phyloP scores from a whole-genome alignment of 2,797 vertebrate species.

The Neostethus bicornis region DNA sequence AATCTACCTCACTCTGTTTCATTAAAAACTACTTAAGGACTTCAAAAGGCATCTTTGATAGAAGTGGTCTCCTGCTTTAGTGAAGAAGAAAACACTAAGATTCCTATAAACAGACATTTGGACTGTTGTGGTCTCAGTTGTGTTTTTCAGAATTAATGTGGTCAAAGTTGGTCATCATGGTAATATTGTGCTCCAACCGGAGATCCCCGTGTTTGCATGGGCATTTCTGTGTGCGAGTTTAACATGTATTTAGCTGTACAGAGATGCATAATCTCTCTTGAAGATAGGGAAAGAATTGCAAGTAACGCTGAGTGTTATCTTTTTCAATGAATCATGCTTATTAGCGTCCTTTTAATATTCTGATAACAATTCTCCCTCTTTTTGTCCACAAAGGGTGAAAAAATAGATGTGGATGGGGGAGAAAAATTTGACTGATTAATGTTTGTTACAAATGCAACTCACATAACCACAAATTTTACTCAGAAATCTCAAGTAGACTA shows the following conservation, averaged over 20 bases:
- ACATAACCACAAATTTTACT: constrained; percentile 43
- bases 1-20: constrained; percentile 62
- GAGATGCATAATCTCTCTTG: constrained; percentile 4
- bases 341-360: not conserved
- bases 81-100: constrained; percentile 62
- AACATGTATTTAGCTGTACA: constrained; percentile 39
- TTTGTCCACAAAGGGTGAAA: constrained; percentile 5
- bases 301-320: not conserved
- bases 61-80: constrained; percentile 63
- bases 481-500: constrained; percentile 45
- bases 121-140: constrained; percentile 61
- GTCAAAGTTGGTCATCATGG: constrained; percentile 50
- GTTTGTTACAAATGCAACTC: constrained; percentile 42
- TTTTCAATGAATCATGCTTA: not conserved
- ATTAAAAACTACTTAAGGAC: constrained; percentile 77
- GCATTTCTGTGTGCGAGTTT: constrained; percentile 21
- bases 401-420: constrained; percentile 5
- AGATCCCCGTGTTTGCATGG: constrained; percentile 33
- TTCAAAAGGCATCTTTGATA: constrained; percentile 69
- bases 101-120: constrained; percentile 68
- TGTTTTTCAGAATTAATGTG: constrained; percentile 62
- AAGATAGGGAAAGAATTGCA: not conserved
- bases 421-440: constrained; percentile 28
- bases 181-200: constrained; percentile 24
- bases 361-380: not conserved